Conservation (phyloP, 2,113 vertebrate species). For the Petromus typicus region DNA sequence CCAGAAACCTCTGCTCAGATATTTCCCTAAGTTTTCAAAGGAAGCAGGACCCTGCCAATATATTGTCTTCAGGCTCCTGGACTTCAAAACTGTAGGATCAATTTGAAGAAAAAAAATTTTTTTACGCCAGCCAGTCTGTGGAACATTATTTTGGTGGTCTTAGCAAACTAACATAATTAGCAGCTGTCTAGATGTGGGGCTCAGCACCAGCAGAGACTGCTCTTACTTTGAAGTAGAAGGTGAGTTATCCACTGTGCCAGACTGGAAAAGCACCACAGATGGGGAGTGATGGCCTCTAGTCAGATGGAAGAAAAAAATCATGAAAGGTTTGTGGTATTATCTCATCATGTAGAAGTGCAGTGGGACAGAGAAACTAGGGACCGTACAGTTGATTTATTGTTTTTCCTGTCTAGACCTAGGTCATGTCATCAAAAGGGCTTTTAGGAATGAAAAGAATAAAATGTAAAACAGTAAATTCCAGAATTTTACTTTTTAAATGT, state of each 20-base stretch:
- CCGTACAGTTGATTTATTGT: not conserved
- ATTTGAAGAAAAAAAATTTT: too few relatives aligned
- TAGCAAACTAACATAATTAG: not conserved
- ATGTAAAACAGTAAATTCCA: not conserved
- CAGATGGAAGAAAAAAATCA: not conserved
- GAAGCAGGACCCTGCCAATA: not conserved
- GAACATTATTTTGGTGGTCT: not conserved
- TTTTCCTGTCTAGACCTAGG: not conserved
- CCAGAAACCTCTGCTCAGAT: not conserved
- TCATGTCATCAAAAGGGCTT: constrained; percentile 1
- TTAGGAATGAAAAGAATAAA: not conserved
- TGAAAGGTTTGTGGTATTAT: not conserved
- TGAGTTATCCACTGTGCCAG: not conserved
- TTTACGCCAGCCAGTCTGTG: not conserved
- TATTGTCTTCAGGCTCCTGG: not conserved
- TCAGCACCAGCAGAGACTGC: not conserved
- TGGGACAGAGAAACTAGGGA: not conserved
- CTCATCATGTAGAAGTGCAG: not conserved
- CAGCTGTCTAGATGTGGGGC: not conserved
- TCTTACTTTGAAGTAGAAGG: not conserved
- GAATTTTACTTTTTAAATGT: not conserved
- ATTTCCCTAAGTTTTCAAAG: too few relatives aligned
- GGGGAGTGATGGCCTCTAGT: not conserved
- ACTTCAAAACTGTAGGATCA: not conserved
- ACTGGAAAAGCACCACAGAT: not conserved